Conservation (phyloP, 1,140 invertebrate species). For the Drosophila rhopaloa region DNA sequence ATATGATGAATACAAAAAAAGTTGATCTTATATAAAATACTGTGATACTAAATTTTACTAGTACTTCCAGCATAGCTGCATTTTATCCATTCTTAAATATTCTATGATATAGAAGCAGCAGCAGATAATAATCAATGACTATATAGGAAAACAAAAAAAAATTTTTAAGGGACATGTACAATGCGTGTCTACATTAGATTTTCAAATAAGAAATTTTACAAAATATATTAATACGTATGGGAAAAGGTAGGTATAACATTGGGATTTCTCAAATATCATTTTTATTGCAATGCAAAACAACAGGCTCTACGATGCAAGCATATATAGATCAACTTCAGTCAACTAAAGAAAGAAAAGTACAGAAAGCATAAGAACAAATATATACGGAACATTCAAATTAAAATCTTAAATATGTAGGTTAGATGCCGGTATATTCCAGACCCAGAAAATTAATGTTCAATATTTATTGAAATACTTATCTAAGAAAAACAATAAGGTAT, state of each 20-base stretch:
- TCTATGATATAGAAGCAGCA: constrained; percentile 67
- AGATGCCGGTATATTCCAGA: constrained; percentile 4
- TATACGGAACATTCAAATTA: constrained; percentile 15
- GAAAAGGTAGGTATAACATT: constrained; percentile 6
- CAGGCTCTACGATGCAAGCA: constrained; percentile 8
- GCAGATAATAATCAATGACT: constrained; percentile 47
- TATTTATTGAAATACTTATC: constrained; percentile 20
- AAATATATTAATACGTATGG: constrained; percentile 10
- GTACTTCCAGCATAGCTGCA: constrained; percentile 85
- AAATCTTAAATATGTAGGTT: constrained; percentile 9
- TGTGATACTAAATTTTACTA: constrained; percentile 85
- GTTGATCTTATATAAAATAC: constrained; percentile 85
- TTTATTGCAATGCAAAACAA: constrained; percentile 14
- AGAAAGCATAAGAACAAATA: constrained; percentile 4
- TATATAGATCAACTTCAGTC: constrained; percentile 6
- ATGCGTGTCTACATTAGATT: constrained; percentile 42
- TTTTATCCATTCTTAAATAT: constrained; percentile 85
- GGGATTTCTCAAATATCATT: constrained; percentile 25
- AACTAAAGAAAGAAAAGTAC: constrained; percentile 1
- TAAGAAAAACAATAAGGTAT: constrained; percentile 19
- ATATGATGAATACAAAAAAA: constrained; percentile 57
- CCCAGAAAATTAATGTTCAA: constrained; percentile 32
- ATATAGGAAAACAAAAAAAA: constrained; percentile 28
- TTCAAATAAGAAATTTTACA: constrained; percentile 49
- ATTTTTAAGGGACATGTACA: constrained; percentile 17